Percentiles rank a stretch among this genome's conserved stretches.
phyloP scores from a whole-genome alignment of 2,888 invertebrate species.

The Dexiosoma caninum region DNA sequence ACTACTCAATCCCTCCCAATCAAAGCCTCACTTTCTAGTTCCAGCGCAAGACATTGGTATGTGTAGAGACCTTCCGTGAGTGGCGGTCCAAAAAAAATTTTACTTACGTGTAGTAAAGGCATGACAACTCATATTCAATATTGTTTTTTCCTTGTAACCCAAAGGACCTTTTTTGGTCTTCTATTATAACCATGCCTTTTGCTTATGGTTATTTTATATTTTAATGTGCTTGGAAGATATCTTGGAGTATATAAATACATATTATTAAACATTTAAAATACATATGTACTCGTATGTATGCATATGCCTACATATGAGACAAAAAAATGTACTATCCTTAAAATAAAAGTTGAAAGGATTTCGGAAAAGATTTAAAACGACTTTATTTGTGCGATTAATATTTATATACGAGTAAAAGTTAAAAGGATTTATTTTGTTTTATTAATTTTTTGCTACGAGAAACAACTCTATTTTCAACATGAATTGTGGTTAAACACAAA shows the following conservation, averaged over 20 bases:
- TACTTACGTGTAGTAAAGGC: no score
- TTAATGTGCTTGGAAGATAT: background rate
- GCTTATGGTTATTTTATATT: background rate
- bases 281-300: no score
- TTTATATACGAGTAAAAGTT: background rate
- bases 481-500: constrained; percentile 36
- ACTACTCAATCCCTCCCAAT: no score
- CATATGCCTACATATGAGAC: no score
- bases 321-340: constrained; percentile 10
- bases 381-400: constrained; percentile 26
- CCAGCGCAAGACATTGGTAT: no score
- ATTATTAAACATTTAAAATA: constrained; percentile 51
- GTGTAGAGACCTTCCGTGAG: no score
- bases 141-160: no score
- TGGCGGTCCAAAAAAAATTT: no score
- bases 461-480: background rate
- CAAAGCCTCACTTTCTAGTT: no score
- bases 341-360: constrained; percentile 27
- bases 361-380: constrained; percentile 32
- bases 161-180: background rate
- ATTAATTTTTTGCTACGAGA: background rate
- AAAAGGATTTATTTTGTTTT: background rate
- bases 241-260: background rate
- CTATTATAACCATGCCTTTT: background rate
- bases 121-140: no score